A percentile compares a stretch with the other conserved stretches of the same genome.
Evolutionary conservation across 2,888 invertebrate genomes (phyloP).

Genomic region (Dioctria rufipes): DNA sequence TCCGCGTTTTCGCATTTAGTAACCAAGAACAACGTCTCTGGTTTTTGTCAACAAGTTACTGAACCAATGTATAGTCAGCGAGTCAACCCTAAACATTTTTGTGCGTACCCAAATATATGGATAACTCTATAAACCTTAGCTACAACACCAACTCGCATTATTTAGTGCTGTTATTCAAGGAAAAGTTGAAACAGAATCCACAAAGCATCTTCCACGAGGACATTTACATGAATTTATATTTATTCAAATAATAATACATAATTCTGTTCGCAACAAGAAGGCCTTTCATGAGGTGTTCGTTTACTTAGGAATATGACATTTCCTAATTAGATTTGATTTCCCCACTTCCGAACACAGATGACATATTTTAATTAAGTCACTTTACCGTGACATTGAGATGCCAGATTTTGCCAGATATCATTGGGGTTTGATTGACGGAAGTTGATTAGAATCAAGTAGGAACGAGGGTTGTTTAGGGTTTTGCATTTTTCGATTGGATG

Average conservation of each 20-base stretch:
- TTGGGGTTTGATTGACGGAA: slow-evolving; percentile 33
- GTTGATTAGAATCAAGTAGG: slow-evolving; percentile 25
- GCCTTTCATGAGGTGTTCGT: slow-evolving; percentile 26
- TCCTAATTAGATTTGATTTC: slow-evolving; percentile 54
- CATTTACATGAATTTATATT: slow-evolving; percentile 42
- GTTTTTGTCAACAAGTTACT: slow-evolving; percentile 10
- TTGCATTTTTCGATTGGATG: slow-evolving; percentile 28
- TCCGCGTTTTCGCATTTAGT: too few relatives aligned
- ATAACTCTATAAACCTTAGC: neutral
- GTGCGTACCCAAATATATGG: neutral
- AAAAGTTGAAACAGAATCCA: slow-evolving; percentile 25
- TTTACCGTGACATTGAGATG: slow-evolving; percentile 42
- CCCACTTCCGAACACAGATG: slow-evolving; percentile 46
- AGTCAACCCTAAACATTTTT: slow-evolving; percentile 8
- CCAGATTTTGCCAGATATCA: slow-evolving; percentile 22
- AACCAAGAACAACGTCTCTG: neutral
- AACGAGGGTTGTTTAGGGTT: slow-evolving; percentile 8
- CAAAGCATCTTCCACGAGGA: slow-evolving; percentile 4
- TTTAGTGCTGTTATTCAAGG: neutral
- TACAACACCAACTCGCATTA: neutral
- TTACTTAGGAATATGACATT: slow-evolving; percentile 46
- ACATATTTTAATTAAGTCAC: slow-evolving; percentile 53
- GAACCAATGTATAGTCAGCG: too few relatives aligned
- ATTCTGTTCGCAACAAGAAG: slow-evolving; percentile 25
- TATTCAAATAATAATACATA: slow-evolving; percentile 33